Evolutionary conservation across 2,113 vertebrate genomes (phyloP).

Genomic region (Choloepus hoffmanni): DNA sequence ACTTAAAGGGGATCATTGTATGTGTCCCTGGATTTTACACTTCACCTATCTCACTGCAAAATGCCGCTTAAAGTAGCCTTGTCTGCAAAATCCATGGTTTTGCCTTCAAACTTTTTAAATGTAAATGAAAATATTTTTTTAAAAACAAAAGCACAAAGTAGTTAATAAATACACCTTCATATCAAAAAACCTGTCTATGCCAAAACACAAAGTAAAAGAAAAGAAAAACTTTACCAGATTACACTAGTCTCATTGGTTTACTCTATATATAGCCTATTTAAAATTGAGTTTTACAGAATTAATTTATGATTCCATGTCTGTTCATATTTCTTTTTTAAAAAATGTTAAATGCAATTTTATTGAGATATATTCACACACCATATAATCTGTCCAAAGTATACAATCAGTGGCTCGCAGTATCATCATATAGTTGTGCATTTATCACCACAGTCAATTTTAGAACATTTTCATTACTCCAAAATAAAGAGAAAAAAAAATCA

Average conservation of each 20-base stretch:
- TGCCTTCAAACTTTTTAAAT: conserved; percentile 18
- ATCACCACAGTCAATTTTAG: too few species aligned
- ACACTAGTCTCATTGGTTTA: neutral
- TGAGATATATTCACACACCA: too few species aligned
- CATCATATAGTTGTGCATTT: too few species aligned
- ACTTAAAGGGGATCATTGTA: neutral
- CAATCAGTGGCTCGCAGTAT: too few species aligned
- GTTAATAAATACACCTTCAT: neutral
- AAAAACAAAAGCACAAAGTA: neutral
- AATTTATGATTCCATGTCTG: conserved; percentile 27
- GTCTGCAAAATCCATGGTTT: neutral
- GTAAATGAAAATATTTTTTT: neutral
- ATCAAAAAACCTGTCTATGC: neutral
- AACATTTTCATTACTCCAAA: too few species aligned
- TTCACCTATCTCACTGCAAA: neutral
- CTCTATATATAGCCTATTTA: neutral
- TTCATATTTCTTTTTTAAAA: neutral
- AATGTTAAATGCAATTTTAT: too few species aligned
- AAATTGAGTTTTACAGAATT: conserved; percentile 25
- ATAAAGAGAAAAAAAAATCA: too few species aligned
- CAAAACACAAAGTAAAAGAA: conserved; percentile 37
- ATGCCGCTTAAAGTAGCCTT: neutral
- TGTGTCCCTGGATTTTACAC: neutral
- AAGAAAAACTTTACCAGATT: conserved; percentile 42
- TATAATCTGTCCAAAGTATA: too few species aligned